Base-by-base conservation (phyloP, 2,888 invertebrate species). In the Torymus auratus region DNA sequence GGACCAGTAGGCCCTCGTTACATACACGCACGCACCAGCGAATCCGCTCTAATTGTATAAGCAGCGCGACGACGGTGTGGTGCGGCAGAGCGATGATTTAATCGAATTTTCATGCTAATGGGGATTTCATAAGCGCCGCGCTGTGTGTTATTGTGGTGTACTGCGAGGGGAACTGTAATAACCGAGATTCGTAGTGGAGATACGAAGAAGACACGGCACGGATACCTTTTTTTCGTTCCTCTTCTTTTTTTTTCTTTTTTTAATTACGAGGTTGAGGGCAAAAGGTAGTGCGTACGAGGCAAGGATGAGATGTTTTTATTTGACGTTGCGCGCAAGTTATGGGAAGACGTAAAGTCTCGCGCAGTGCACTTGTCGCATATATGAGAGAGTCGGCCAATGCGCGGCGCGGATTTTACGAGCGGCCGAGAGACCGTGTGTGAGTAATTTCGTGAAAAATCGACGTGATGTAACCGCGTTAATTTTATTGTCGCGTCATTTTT, bases 61-160 rank as follows among this genome's bases (percentile, higher is more conserved):
- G 20, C 28, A 58, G 20, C 15, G 50, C 14, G 12, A 10, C 2
- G 41, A 10, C 41, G 41, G 41, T 41, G 41, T 41, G 41, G 61
- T 28, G 62, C 23, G 23, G 3, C 23, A 20, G 17, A 20, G 17
- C 20, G 60, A 80, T 74, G 69, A 80, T 74, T 74, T 80, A 62
- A 80, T 75, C 58, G 70, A 65, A 74, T 74, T 70, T 74, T 80
- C 62, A 74, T 74, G 79, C 73, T 79, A 79, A 79, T 74, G 64
- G 41, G 14, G 52, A 71, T 77, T 70, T 77, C 64, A 50, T 71
- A 71, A 71, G 56, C 55, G 56, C 5, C 61, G 5, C 15, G 20
- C 20, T 20, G 20, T 20, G n/a, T 28, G 52, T 56, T 70, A 70
- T 77, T 70, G 61, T 77, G 55, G 20, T n/a, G 50, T 50, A 15